These are phyloP conservation scores for Peribatodes rhomboidaria DNA, from an alignment of 2,888 invertebrate species.

Conservation along the genomic window DNA sequence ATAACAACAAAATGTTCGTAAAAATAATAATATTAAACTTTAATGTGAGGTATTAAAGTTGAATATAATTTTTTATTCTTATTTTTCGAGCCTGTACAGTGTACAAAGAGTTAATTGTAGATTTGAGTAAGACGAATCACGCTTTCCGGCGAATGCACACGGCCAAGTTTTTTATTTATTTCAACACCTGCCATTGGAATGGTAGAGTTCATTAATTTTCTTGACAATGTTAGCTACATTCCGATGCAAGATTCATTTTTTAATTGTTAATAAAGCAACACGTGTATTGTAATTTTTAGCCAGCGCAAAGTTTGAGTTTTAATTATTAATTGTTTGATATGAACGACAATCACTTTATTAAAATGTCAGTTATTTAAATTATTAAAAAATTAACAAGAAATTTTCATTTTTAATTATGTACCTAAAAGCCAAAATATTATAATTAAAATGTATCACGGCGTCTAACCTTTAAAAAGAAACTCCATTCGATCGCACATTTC, in stretches of 20 bases:
- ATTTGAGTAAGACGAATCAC: constrained; percentile 45
- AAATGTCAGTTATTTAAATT: neutral
- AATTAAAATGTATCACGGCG: too few relatives aligned
- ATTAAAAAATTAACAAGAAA: too few relatives aligned
- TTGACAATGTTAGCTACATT: constrained; percentile 26
- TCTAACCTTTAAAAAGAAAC: neutral
- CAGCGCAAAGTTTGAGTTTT: neutral
- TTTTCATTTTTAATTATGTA: too few relatives aligned
- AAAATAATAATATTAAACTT: constrained; percentile 18
- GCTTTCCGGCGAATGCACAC: constrained; percentile 41
- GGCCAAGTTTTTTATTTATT: constrained; percentile 17
- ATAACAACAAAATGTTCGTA: constrained; percentile 24
- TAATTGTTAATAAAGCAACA: constrained; percentile 3
- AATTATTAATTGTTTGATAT: neutral
- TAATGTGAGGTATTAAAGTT: constrained; percentile 35
- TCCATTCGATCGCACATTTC: neutral
- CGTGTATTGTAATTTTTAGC: neutral
- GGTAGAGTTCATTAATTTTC: constrained; percentile 28
- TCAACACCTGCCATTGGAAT: constrained; percentile 34
- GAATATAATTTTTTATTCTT: constrained; percentile 44
- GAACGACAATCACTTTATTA: neutral
- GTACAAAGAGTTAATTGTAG: constrained; percentile 48
- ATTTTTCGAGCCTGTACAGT: constrained; percentile 43
- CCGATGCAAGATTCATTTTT: neutral
- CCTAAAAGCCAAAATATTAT: neutral